These are phyloP conservation scores for Idaea straminata DNA, from an alignment of 2,888 invertebrate genomes.

Conservation along the genomic window DNA sequence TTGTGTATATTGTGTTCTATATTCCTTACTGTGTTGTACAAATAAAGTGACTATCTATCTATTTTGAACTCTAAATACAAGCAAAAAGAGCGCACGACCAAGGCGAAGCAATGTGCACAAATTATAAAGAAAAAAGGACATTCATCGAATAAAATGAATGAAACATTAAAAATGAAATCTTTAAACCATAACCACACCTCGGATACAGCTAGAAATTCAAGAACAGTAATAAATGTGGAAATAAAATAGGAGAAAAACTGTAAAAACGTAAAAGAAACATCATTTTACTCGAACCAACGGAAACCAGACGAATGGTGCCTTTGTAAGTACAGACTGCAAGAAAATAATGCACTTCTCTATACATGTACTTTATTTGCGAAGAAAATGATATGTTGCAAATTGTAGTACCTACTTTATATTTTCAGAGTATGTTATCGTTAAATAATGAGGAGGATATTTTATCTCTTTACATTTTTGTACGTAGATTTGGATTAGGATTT, in stretches of 20 bases:
- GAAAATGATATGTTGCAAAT: neutral
- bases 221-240: slow-evolving; percentile 3
- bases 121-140: neutral
- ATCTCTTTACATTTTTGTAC: too few relatives aligned
- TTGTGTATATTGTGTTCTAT: too few relatives aligned
- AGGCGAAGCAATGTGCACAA: neutral
- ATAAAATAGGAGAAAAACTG: neutral
- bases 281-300: slow-evolving; percentile 12
- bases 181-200: neutral
- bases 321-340: neutral
- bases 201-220: neutral
- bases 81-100: neutral
- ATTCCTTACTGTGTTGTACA: too few relatives aligned
- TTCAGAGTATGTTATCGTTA: neutral
- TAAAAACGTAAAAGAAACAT: slow-evolving; percentile 9
- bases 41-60: too few relatives aligned
- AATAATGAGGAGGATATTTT: neutral
- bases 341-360: neutral
- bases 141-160: neutral
- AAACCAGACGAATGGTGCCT: slow-evolving; percentile 21
- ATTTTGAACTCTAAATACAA: too few relatives aligned
- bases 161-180: neutral
- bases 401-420: neutral
- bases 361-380: neutral
- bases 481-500: too few relatives aligned